A percentile compares a stretch with the other conserved stretches of the same genome.
Conservation (phyloP, 2,113 vertebrate genomes). For the Caranx ignobilis region DNA sequence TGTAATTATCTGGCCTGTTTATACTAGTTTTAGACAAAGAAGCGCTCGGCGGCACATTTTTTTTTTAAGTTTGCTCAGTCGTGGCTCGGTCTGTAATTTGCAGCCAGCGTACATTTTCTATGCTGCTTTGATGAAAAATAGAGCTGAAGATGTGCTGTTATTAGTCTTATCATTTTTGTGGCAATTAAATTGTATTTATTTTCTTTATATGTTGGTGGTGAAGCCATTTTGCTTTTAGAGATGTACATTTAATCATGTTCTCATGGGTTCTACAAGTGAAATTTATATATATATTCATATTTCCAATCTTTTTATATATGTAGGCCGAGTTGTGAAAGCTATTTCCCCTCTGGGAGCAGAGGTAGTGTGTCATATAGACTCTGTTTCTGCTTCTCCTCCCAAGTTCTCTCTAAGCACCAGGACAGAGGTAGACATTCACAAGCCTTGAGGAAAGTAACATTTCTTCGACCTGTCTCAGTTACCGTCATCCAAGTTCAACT, state of each 20-base stretch:
- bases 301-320: conserved; percentile 56
- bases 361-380: conserved; percentile 69
- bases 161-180: not conserved
- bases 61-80: conserved; percentile 58
- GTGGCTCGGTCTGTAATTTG: conserved; percentile 51
- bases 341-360: conserved; percentile 66
- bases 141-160: not conserved
- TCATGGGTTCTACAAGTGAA: conserved; percentile 24
- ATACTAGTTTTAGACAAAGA: conserved; percentile 68
- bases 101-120: conserved; percentile 25
- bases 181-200: not conserved
- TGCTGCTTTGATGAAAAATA: conserved; percentile 14
- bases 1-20: conserved; percentile 75
- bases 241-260: conserved; percentile 7
- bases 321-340: conserved; percentile 67
- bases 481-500: conserved; percentile 63
- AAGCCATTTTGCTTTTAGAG: not conserved
- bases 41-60: conserved; percentile 53
- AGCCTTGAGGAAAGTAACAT: conserved; percentile 59
- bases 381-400: conserved; percentile 66
- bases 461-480: conserved; percentile 60
- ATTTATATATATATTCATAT: conserved; percentile 36
- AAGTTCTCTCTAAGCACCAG: conserved; percentile 61
- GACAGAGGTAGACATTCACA: conserved; percentile 53
- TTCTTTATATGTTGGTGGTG: conserved; percentile 1